Evolutionary conservation across 1,140 invertebrate genomes (phyloP), one percentile per base, ranked within the genome.

Genomic region (Musca vetustissima): DNA sequence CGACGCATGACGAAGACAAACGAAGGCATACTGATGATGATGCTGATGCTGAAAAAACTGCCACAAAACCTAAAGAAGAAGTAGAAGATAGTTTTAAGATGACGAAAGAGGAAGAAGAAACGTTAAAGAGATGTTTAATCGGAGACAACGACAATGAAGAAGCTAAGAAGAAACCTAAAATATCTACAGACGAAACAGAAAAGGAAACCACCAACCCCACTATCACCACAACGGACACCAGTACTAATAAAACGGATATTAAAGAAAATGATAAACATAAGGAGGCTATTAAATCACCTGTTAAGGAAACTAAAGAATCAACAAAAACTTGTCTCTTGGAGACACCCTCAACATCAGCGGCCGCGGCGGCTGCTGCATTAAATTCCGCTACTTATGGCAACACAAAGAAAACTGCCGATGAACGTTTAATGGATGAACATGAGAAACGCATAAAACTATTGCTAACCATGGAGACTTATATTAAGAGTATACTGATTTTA

Each of bases 391-490:
- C 59, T 59, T n/a, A 55, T 43, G 32, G 14, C 15, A 68, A 71
- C 0, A 76, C 74, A 36, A 81, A 80, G 52, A 81, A 81, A 70
- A 74, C 79, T 0, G 77, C 76, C 11, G 76, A 81, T 65, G 77
- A 81, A 71, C 76, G 78, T 17, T 28, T 74, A 0, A 72, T 73
- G 8, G 79, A 81, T 53, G 79, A 81, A 48, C 76, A 76, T 9
- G 77, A 80, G 11, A 75, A 76, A 49, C 76, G 76, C 2, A 64
- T 79, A 1, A 78, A 73, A 68, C 73, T 74, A 1, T 64, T 81
- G 53, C 70, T 73, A 14, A 80, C 75, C 32, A 80, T 81, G 77
- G 79, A 81, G 24, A 76, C 75, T 0, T 81, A 81, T 21, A 81
- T 81, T 7, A 74, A 81, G 53, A 73, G 71, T 52, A 81, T 81